Conservation (phyloP, 2,113 vertebrate species). For the Oryctolagus cuniculus region DNA sequence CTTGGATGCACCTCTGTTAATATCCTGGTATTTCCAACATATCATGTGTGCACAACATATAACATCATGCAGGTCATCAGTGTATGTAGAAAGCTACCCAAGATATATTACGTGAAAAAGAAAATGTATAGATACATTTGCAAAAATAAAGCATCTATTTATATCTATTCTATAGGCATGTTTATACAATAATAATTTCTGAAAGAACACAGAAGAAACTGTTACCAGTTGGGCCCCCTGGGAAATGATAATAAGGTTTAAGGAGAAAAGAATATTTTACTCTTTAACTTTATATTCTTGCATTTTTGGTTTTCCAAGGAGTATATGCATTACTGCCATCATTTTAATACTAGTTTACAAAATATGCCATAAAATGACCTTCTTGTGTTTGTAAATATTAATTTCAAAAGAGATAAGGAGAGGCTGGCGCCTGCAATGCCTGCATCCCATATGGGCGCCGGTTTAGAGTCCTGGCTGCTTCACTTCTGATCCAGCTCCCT, state of each 20-base stretch:
- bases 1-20: not conserved
- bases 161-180: not conserved
- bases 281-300: not conserved
- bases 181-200: not conserved
- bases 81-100: not conserved
- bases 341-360: not conserved
- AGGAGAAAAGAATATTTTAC: not conserved
- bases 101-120: not conserved
- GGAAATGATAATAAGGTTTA: not conserved
- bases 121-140: not conserved
- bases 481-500: too few relatives aligned
- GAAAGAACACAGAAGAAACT: not conserved
- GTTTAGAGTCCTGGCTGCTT: too few relatives aligned
- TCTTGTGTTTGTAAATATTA: not conserved
- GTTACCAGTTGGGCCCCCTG: not conserved
- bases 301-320: conserved; percentile 16
- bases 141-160: not conserved
- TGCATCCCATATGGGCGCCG: too few relatives aligned
- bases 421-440: too few relatives aligned
- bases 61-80: not conserved
- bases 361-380: not conserved
- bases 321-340: not conserved
- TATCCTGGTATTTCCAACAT: not conserved
- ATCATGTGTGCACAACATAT: not conserved
- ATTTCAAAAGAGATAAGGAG: not conserved